Evolutionary conservation across 2,888 invertebrate genomes (phyloP), one percentile per base, ranked within the genome.

Genomic region (Calliopum simillimum): DNA sequence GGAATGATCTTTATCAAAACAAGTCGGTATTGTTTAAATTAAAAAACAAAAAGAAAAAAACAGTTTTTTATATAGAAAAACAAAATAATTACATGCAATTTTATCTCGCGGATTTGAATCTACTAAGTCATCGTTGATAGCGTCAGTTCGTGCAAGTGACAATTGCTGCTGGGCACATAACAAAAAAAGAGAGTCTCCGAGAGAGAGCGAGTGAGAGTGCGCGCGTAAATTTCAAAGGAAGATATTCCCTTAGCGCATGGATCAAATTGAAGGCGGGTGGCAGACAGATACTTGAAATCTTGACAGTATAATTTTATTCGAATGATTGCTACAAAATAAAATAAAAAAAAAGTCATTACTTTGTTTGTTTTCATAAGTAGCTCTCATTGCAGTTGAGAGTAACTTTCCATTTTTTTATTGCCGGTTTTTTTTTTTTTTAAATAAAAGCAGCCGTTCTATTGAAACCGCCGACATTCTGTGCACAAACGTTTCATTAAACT

Each of bases 381-480:
- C 33, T 41, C 43, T 11, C 23, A 25, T 56, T 21, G 8, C 33
- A 2, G 33, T 8, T 33, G 33, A 33, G 33, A 33, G 33, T 2
- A 33, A 33, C 33, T 56, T 25, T 56, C 25, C 6, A 14, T 13
- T 12, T 25, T 12, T 6, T 13, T 33, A 6, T n/a, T n/a, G 14
- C 43, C 64, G 64, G 51, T 41, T 64, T 53, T 13, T 8, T 47
- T 19, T 19, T 16, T 59, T 65, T 59, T 23, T 64, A 49, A 69
- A 69, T 69, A 70, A 65, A 70, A 65, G 61, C 19, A 59, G 65
- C 65, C 43, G 65, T 59, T 65, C 59, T 65, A 55, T 65, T 43
- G 44, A 44, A 53, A 53, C n/a, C 8, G 55, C 43, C 41, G 55
- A 23, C 65, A 65, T 65, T 65, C 65, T 5, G 55, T 53, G 44